Base-by-base conservation (phyloP, 1,140 invertebrate genomes). In the Chironomus tepperi region DNA sequence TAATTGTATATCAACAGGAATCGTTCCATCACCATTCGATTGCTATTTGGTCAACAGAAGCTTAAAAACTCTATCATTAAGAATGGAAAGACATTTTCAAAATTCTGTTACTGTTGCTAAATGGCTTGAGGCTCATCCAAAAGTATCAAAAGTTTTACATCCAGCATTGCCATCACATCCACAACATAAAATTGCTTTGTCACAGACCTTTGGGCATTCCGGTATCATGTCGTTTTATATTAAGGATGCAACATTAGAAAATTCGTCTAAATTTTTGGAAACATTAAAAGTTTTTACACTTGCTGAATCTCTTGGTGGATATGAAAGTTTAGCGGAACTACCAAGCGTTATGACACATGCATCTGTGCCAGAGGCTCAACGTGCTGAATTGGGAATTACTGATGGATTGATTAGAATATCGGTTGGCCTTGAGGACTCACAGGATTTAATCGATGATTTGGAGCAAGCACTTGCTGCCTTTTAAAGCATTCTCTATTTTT, bases 391-490 rank as follows among this genome's bases (percentile, higher is more conserved):
- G 8, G 94, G 94, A 7, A 97, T 99, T 73, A 90, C 88, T 0
- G 93, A 98, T 80, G 89, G 89, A 42, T 84, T 99, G 1, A 89
- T 99, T 75, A 87, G 97, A 75, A 82, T 99, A 7, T 98, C 96
- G 0, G 90, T 98, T 57, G 97, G 97, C 6, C 83, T 98, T 7
- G 97, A 99, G 85, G 89, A 93, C 77, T 84, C 87, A 8, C 86
- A 92, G 47, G 97, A 98, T 86, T 84, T 99, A 10, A 88, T 98
- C 34, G 82, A 85, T n/a, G 97, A 99, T 84, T 79, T 99, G 6
- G 88, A 94, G 75, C 88, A 93, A 83, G 96, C 95, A 21, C 83
- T 93, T 0, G 83, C n/a, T 70, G 9, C 65, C 6, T 21, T 70
- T 70, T 70, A 84, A 75, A 70, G 8, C n/a, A 67, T 67, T 47